Evolutionary conservation across 1,140 invertebrate genomes (phyloP).

Genomic region (Polypedilum pembai): DNA sequence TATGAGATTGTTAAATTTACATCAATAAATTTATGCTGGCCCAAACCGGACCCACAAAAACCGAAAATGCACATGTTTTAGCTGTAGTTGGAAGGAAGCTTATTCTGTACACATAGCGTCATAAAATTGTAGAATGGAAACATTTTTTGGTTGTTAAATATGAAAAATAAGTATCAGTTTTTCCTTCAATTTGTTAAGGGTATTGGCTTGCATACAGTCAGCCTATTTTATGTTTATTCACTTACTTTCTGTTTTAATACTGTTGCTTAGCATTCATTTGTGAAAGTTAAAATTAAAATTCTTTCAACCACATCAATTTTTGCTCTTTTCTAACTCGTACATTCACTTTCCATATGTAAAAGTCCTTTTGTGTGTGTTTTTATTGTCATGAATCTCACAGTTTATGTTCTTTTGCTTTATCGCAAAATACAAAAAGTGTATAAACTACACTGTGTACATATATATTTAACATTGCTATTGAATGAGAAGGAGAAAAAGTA

Average conservation of each 20-base stretch:
- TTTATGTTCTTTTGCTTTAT: slow-evolving; percentile 24
- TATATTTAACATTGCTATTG: too few species aligned
- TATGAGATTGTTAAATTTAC: slow-evolving; percentile 5
- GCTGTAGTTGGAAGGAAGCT: background rate
- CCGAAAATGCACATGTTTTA: slow-evolving; percentile 22
- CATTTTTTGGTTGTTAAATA: background rate
- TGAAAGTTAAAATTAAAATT: background rate
- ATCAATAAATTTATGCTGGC: slow-evolving; percentile 7
- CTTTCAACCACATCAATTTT: background rate
- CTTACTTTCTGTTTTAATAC: background rate
- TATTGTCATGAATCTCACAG: slow-evolving; percentile 11
- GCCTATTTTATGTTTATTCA: background rate
- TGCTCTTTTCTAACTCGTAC: background rate
- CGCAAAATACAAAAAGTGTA: background rate
- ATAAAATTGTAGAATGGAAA: background rate
- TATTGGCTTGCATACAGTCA: background rate
- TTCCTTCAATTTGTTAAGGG: background rate
- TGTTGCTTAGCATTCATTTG: background rate
- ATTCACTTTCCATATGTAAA: background rate
- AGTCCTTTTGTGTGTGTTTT: background rate
- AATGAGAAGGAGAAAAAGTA: too few species aligned
- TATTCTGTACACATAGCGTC: background rate
- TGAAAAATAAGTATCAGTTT: background rate
- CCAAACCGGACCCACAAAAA: slow-evolving; percentile 11
- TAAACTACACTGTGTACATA: background rate